Conservation (phyloP, 2,113 vertebrate genomes). For the Ia io region DNA sequence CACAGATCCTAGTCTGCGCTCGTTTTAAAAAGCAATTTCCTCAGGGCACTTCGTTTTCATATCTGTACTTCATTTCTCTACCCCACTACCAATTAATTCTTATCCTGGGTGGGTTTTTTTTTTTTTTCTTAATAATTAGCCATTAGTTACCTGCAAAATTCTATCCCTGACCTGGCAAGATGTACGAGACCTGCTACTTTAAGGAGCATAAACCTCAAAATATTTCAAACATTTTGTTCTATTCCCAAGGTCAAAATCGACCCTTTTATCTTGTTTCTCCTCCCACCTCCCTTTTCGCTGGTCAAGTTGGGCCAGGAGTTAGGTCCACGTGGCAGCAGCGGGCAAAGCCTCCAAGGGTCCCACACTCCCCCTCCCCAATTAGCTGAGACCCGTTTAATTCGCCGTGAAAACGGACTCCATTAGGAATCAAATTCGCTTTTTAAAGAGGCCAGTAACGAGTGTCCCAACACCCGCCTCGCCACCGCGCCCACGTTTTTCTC, state of each 20-base stretch:
- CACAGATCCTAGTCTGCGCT: rapidly evolving
- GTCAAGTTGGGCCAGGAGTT: too few species aligned
- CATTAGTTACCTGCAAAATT: conserved; percentile 5
- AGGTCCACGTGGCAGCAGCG: not conserved
- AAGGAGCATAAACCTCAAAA: not conserved
- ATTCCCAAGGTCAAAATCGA: not conserved
- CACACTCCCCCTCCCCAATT: not conserved
- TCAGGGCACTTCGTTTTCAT: not conserved
- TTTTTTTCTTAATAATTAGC: not conserved
- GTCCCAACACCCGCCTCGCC: not conserved
- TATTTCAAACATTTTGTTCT: not conserved
- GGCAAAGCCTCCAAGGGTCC: not conserved
- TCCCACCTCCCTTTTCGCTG: not conserved
- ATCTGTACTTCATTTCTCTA: rapidly evolving
- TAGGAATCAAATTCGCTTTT: conserved; percentile 1
- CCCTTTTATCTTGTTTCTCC: not conserved
- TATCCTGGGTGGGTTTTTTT: not conserved
- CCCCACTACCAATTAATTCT: not conserved
- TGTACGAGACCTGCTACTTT: not conserved
- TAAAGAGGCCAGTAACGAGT: not conserved
- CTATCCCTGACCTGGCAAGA: not conserved
- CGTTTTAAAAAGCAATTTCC: not conserved
- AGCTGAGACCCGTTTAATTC: conserved; percentile 44
- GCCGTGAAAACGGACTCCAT: conserved; percentile 50
- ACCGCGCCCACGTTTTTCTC: not conserved